These are phyloP conservation scores for Lucilia cuprina DNA, from an alignment of 1,140 invertebrate species.

Conservation along the genomic window DNA sequence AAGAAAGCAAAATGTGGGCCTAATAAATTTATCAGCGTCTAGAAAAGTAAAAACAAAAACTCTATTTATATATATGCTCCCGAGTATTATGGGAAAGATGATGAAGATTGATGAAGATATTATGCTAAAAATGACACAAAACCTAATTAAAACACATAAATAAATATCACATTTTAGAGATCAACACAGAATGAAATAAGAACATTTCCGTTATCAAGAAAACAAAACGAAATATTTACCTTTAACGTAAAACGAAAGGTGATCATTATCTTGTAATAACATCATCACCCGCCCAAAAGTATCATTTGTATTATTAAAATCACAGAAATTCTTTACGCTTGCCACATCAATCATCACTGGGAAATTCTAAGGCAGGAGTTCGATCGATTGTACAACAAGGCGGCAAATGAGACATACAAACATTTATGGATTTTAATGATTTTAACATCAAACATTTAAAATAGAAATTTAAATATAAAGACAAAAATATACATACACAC, in stretches of 20 bases:
- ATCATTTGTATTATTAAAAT: neutral
- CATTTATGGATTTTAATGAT: constrained; percentile 31
- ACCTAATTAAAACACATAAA: neutral
- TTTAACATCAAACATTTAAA: neutral
- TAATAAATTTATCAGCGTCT: constrained; percentile 17
- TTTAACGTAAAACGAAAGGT: neutral
- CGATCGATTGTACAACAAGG: neutral
- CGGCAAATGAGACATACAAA: constrained; percentile 13
- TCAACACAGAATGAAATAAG: neutral
- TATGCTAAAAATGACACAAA: constrained; percentile 8
- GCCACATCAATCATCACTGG: neutral
- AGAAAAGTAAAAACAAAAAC: neutral
- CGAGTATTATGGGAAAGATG: neutral
- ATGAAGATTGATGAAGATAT: neutral
- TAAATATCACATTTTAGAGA: neutral
- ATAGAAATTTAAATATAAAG: neutral
- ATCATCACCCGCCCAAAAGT: neutral
- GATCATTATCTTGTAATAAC: constrained; percentile 2
- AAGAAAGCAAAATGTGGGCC: neutral
- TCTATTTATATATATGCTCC: too few species aligned
- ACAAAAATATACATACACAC: neutral
- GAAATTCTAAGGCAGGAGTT: neutral
- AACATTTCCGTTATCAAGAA: neutral
- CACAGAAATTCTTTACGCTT: neutral
- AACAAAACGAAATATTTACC: neutral